phyloP scores from a whole-genome alignment of 2,888 invertebrate species.

The Leptogaster cylindrica region DNA sequence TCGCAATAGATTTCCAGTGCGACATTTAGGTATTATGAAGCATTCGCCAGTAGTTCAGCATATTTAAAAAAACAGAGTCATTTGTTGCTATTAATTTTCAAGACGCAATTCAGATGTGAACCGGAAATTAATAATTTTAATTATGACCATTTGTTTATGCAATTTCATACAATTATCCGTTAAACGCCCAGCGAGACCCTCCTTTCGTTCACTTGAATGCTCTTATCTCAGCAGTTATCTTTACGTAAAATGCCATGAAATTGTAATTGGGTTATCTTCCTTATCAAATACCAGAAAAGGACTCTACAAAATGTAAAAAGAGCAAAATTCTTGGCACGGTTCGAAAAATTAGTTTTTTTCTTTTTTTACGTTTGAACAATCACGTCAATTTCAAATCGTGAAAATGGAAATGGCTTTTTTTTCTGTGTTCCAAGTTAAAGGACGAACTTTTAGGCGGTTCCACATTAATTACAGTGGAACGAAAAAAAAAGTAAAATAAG shows the following conservation, averaged over 20 bases:
- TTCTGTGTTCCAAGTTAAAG: slow-evolving; percentile 21
- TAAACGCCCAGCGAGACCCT: no score
- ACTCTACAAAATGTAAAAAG: slow-evolving; percentile 11
- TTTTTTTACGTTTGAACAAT: slow-evolving; percentile 37
- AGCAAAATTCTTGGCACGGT: neutral
- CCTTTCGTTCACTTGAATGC: neutral
- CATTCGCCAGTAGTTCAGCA: no score
- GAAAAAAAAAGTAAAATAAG: neutral
- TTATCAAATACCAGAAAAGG: slow-evolving; percentile 17
- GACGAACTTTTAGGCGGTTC: slow-evolving; percentile 36
- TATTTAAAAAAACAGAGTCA: no score
- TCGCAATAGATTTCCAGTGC: no score
- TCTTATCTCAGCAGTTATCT: neutral
- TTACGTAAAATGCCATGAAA: slow-evolving; percentile 33
- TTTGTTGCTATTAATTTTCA: no score
- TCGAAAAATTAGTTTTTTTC: slow-evolving; percentile 38
- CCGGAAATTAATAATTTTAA: no score
- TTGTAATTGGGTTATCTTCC: slow-evolving; percentile 35
- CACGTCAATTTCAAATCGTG: slow-evolving; percentile 31
- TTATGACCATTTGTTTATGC: no score
- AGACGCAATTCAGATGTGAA: no score
- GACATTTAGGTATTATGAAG: no score
- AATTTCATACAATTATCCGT: no score
- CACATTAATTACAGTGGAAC: slow-evolving; percentile 29
- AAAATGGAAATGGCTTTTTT: neutral